Conservation (phyloP, 2,888 invertebrate species). For the Lithodes maja region DNA sequence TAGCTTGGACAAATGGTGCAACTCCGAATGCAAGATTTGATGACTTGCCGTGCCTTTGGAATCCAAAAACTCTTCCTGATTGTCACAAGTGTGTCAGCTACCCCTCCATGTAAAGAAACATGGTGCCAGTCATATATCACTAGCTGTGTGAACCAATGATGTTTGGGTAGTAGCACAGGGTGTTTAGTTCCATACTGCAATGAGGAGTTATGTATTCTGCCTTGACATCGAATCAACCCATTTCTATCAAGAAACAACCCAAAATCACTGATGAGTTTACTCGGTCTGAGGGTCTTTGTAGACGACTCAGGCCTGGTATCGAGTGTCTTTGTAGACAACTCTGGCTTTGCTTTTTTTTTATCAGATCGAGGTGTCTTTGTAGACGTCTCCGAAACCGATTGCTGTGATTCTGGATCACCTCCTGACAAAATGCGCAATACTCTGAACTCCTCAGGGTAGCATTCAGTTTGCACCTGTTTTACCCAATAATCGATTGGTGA, state of each 20-base stretch:
- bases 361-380: too few relatives aligned
- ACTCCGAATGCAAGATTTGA: too few relatives aligned
- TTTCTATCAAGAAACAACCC: not conserved
- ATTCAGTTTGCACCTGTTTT: not conserved
- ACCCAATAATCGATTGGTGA: not conserved
- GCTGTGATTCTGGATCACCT: too few relatives aligned
- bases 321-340: too few relatives aligned
- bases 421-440: not conserved
- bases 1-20: too few relatives aligned
- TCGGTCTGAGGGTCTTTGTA: conserved; percentile 23
- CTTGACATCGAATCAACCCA: not conserved
- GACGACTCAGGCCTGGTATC: not conserved
- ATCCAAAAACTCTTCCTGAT: too few relatives aligned
- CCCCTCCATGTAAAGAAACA: too few relatives aligned
- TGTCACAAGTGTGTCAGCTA: too few relatives aligned
- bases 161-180: not conserved
- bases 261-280: not conserved
- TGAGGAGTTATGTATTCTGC: conserved; percentile 15
- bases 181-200: not conserved
- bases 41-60: too few relatives aligned
- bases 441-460: not conserved
- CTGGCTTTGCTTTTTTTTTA: too few relatives aligned
- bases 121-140: not conserved
- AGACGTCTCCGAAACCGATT: too few relatives aligned
- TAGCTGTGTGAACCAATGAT: conserved; percentile 3